Percentiles rank a stretch among this genome's conserved stretches.
Evolutionary conservation across 2,888 invertebrate species (phyloP).

Genomic region (Gisinianus flammeolus): DNA sequence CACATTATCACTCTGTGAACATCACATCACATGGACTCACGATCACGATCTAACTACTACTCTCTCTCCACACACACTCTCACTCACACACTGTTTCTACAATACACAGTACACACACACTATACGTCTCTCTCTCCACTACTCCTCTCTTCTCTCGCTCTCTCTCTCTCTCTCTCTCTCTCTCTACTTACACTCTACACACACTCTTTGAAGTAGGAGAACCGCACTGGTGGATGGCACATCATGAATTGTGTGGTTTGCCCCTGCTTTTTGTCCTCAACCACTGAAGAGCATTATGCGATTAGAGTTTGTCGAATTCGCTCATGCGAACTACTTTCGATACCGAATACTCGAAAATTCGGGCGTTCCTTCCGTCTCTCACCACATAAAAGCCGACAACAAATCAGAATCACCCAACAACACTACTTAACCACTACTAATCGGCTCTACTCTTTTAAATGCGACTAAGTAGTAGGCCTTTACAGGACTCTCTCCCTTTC

Average conservation of each 20-base stretch:
- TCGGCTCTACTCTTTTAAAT: conserved; percentile 38
- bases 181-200: neutral
- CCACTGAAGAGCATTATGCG: conserved; percentile 52
- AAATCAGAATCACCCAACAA: conserved; percentile 55
- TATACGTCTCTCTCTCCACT: no score
- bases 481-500: neutral
- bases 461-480: conserved; percentile 35
- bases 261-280: conserved; percentile 32
- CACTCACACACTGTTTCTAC: neutral
- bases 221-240: conserved; percentile 11
- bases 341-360: conserved; percentile 49
- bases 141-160: neutral
- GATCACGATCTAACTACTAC: neutral
- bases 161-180: neutral
- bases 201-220: neutral
- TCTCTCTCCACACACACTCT: neutral
- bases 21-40: conserved; percentile 24
- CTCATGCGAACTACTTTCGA: conserved; percentile 59
- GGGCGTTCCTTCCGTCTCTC: conserved; percentile 53
- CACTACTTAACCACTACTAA: conserved; percentile 36
- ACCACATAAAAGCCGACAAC: conserved; percentile 57
- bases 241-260: conserved; percentile 21
- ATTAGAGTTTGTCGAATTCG: conserved; percentile 58
- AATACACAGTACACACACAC: neutral
- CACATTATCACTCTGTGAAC: conserved; percentile 22